Conservation (phyloP, 2,888 invertebrate genomes). For the Latrodectus hesperus region DNA sequence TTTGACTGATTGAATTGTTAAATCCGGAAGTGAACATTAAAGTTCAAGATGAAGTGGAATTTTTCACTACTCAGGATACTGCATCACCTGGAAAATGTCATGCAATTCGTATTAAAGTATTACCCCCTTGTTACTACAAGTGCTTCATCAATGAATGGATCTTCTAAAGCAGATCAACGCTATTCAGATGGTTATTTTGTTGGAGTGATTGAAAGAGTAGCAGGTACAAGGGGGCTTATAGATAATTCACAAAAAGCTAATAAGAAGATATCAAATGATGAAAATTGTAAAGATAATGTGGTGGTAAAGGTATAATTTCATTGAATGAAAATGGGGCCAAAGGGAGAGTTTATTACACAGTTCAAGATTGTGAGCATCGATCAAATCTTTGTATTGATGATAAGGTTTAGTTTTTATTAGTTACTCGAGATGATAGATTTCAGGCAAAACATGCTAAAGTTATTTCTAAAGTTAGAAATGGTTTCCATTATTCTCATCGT, state of each 20-base stretch:
- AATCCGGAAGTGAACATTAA: constrained; percentile 84
- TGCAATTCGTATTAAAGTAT: constrained; percentile 78
- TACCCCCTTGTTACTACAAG: constrained; percentile 87
- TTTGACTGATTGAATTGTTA: constrained; percentile 91
- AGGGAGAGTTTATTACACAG: constrained; percentile 88
- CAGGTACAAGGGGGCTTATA: constrained; percentile 72
- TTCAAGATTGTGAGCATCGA: constrained; percentile 89
- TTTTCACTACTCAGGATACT: constrained; percentile 90
- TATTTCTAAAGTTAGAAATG: constrained; percentile 69
- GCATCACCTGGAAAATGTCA: constrained; percentile 84
- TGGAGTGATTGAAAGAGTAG: constrained; percentile 74
- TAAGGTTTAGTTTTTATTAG: constrained; percentile 87
- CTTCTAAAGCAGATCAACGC: background rate
- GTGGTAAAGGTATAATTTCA: constrained; percentile 83
- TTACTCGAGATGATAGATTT: constrained; percentile 38
- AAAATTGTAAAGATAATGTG: constrained; percentile 72
- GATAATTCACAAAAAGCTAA: constrained; percentile 73
- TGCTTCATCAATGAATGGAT: background rate
- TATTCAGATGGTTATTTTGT: constrained; percentile 22
- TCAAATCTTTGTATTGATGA: constrained; percentile 89
- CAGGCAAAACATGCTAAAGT: constrained; percentile 59
- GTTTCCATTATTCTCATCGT: constrained; percentile 77
- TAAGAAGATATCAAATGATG: constrained; percentile 70
- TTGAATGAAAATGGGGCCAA: constrained; percentile 85
- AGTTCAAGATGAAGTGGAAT: constrained; percentile 90